These are phyloP conservation scores for Conus ventricosus DNA, from an alignment of 1,140 invertebrate species.

Conservation along the genomic window DNA sequence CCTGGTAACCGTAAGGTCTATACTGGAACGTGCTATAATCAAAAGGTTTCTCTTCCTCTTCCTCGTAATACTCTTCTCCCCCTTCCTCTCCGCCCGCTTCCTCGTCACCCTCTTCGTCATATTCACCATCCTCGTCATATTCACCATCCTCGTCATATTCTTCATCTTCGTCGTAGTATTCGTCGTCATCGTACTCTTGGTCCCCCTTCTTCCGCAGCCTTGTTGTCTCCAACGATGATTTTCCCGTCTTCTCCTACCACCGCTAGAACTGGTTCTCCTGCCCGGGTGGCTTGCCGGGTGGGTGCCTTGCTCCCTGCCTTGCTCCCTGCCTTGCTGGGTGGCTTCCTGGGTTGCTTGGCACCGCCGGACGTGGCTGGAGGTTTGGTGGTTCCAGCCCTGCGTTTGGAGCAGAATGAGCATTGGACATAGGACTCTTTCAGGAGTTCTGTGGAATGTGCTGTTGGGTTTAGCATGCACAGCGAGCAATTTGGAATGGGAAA, in stretches of 20 bases:
- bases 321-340: not conserved
- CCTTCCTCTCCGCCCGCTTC: slow-evolving; percentile 17
- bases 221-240: slow-evolving; percentile 12
- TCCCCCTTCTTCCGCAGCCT: not conserved
- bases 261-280: not conserved
- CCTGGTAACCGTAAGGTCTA: not conserved
- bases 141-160: slow-evolving; percentile 5
- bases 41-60: slow-evolving; percentile 20
- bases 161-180: not conserved
- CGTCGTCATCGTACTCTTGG: not conserved
- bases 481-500: not conserved
- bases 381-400: not conserved
- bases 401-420: too few species aligned
- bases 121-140: slow-evolving; percentile 3
- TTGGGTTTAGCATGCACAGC: not conserved
- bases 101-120: slow-evolving; percentile 8
- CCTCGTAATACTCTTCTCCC: slow-evolving; percentile 21
- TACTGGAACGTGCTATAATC: slow-evolving; percentile 14
- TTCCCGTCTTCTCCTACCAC: slow-evolving; percentile 7
- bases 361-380: not conserved
- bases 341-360: not conserved
- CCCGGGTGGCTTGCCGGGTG: not conserved
- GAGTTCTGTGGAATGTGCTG: not conserved
- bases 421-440: not conserved
- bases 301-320: not conserved